A percentile compares a stretch with the other conserved stretches of the same genome.
phyloP scores from a whole-genome alignment of 2,888 invertebrate species.

The Napeogenes sylphis region DNA sequence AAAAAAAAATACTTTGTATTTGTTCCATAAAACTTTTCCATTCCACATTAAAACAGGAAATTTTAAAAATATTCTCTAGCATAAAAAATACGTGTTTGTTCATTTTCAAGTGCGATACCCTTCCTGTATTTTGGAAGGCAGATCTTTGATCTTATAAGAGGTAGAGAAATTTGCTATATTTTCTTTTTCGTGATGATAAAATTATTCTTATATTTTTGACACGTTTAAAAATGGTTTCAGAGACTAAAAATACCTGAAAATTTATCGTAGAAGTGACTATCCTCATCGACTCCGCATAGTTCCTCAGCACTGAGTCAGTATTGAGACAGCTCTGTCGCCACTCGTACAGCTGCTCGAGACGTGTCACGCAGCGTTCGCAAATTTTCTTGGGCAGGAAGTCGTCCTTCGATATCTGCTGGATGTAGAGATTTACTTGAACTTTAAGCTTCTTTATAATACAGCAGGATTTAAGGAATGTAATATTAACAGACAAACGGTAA shows the following conservation, averaged over 20 bases:
- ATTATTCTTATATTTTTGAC: background rate
- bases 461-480: background rate
- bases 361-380: constrained; percentile 81
- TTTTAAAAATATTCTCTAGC: too few species aligned
- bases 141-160: too few species aligned
- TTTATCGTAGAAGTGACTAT: constrained; percentile 82
- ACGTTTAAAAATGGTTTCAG: too few species aligned
- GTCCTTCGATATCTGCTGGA: constrained; percentile 83
- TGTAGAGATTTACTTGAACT: constrained; percentile 13
- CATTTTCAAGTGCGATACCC: background rate
- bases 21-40: too few species aligned
- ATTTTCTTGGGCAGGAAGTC: constrained; percentile 84
- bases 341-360: constrained; percentile 83
- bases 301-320: constrained; percentile 81
- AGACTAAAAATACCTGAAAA: constrained; percentile 75
- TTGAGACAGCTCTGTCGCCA: constrained; percentile 82
- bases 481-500: background rate
- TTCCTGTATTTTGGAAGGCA: too few species aligned
- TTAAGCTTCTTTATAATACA: background rate
- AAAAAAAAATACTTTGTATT: too few species aligned
- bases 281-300: constrained; percentile 83
- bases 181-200: background rate
- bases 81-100: constrained; percentile 7
- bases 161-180: background rate
- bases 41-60: too few species aligned